Conservation (phyloP, 1,140 invertebrate genomes). For the Cotesia vestalis region DNA sequence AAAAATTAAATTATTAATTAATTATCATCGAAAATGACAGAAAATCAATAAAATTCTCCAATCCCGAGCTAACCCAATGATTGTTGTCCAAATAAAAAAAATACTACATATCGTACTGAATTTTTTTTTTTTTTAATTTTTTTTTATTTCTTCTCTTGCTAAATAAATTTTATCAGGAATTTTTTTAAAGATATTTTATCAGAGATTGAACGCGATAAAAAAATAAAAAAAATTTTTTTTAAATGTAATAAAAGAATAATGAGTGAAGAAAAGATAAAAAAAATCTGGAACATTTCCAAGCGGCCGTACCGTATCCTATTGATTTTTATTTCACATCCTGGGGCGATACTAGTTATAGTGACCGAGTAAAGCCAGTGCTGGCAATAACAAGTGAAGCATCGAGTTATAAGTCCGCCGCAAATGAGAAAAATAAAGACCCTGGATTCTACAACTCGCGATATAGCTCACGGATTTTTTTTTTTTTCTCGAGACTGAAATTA, state of each 20-base stretch:
- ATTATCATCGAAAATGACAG: background rate
- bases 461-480: background rate
- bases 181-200: background rate
- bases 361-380: conserved; percentile 12
- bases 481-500: too few species aligned
- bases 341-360: conserved; percentile 28
- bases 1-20: conserved; percentile 7
- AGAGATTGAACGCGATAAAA: background rate
- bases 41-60: background rate
- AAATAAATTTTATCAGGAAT: background rate
- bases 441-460: conserved; percentile 5
- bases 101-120: too few species aligned
- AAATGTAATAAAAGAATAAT: conserved; percentile 5
- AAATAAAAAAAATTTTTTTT: background rate
- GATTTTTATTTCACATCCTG: conserved; percentile 57
- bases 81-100: conserved; percentile 1
- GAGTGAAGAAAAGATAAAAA: conserved; percentile 22
- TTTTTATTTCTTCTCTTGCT: background rate
- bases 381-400: conserved; percentile 18
- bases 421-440: conserved; percentile 13
- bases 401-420: conserved; percentile 2
- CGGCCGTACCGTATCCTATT: conserved; percentile 50
- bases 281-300: conserved; percentile 53
- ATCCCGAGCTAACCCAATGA: background rate
- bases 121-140: too few species aligned